Base-by-base conservation (phyloP, 1,140 invertebrate genomes). In the Phthorimaea operculella region DNA sequence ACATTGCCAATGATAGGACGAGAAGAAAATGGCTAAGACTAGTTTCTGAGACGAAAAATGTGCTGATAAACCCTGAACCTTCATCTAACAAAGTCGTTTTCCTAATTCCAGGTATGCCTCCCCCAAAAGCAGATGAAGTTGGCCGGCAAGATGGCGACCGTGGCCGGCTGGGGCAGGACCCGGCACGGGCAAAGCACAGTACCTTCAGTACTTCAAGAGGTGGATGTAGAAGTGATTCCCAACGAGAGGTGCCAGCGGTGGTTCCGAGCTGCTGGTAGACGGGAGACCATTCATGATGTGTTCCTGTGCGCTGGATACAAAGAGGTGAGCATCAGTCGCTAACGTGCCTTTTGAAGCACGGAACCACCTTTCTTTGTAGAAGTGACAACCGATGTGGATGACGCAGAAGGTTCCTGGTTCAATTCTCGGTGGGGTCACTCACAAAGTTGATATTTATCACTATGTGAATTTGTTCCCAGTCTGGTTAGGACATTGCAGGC, bases 241-340 rank as follows among this genome's bases (percentile, higher is more conserved):
- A 97, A 97, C 70, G 92, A 95, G 68, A 88, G 94, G 52, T 98
- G 96, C 72, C 96, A 97, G 79, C 85, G 92, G 39, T 97, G 95
- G 96, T 98, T 97, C 76, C 87, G 93, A 54, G 91, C 94, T 12
- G 96, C 95, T 0, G 95, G 95, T 7, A 86, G 95, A 51, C 86
- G 94, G 39, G 96, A 97, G 86, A 94, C 92, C 0, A 97, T 98
- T 61, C 94, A 96, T 60, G 94, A 97, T 64, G 95, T 97, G 0
- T 97, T 98, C 76, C 86, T 97, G 0, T 98, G 96, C 77, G 96
- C 96, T 4, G 96, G 96, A 21, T 95, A 95, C 59, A 94, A 95
- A 78, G 93, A 96, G 80, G 93, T 92, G 54, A 62, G 33, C 28
- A 51, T 42, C 12, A 54, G 0, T 36, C n/a, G n/a, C n/a, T n/a